These are phyloP conservation scores for Oreochromis spilurus DNA, from an alignment of 2,113 vertebrate species.

Conservation along the genomic window DNA sequence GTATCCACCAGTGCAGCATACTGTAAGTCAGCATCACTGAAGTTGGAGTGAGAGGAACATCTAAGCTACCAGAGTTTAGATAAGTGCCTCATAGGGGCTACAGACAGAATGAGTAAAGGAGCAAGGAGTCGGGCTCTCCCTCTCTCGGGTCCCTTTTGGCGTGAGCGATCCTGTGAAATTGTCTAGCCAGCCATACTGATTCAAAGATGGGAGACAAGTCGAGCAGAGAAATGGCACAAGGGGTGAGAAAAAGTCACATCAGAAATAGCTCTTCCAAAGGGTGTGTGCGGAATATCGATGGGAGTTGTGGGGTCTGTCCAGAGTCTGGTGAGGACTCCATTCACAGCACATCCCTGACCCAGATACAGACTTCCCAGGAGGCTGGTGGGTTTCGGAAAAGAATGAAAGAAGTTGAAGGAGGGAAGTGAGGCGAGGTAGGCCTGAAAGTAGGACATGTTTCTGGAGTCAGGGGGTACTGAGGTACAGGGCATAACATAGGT, in stretches of 20 bases:
- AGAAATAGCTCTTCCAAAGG: slow-evolving; percentile 50
- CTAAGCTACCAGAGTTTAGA: slow-evolving; percentile 48
- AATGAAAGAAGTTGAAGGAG: slow-evolving; percentile 51
- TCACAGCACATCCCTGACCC: slow-evolving; percentile 68
- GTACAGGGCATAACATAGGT: slow-evolving; percentile 14
- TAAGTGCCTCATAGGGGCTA: slow-evolving; percentile 52
- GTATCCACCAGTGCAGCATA: slow-evolving; percentile 37
- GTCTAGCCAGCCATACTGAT: slow-evolving; percentile 61
- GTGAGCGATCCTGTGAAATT: slow-evolving; percentile 63
- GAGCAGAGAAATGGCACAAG: slow-evolving; percentile 56
- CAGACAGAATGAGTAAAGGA: slow-evolving; percentile 22
- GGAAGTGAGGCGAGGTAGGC: slow-evolving; percentile 28
- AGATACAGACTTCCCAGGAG: slow-evolving; percentile 63
- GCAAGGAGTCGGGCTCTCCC: slow-evolving; percentile 42
- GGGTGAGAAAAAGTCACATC: slow-evolving; percentile 60
- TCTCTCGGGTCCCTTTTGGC: slow-evolving; percentile 60
- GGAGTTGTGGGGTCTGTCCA: slow-evolving; percentile 30
- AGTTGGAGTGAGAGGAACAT: slow-evolving; percentile 35
- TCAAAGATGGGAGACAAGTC: slow-evolving; percentile 53
- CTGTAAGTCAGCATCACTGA: slow-evolving; percentile 10
- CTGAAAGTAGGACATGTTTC: slow-evolving; percentile 64
- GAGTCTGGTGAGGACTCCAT: slow-evolving; percentile 54
- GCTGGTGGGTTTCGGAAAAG: slow-evolving; percentile 30
- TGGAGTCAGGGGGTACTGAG: slow-evolving; percentile 46
- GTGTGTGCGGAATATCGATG: slow-evolving; percentile 58